phyloP scores from a whole-genome alignment of 1,140 invertebrate species.

The Calosoma granatense region DNA sequence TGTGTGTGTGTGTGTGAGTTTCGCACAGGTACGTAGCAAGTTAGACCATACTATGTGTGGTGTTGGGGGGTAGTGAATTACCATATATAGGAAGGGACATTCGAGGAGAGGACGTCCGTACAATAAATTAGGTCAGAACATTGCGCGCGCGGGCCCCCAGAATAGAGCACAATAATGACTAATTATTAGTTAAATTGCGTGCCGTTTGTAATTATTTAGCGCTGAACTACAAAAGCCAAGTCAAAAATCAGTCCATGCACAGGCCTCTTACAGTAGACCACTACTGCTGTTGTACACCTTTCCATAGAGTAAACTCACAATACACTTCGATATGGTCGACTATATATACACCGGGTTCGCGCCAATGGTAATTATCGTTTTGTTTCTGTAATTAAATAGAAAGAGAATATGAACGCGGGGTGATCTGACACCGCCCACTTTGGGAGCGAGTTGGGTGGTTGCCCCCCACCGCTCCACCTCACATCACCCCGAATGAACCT shows the following conservation, averaged over 20 bases:
- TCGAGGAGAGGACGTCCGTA: background rate
- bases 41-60: no score
- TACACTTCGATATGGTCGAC: background rate
- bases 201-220: conserved; percentile 23
- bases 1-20: no score
- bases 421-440: no score
- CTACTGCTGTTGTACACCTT: background rate
- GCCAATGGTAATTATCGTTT: conserved; percentile 5
- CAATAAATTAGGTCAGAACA: conserved; percentile 24
- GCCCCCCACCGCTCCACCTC: no score
- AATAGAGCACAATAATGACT: conserved; percentile 20
- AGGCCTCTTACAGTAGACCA: background rate
- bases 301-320: background rate
- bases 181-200: conserved; percentile 28
- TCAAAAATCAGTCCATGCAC: conserved; percentile 20
- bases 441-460: no score
- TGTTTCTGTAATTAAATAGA: conserved; percentile 9
- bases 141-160: conserved; percentile 14
- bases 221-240: conserved; percentile 10
- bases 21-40: no score
- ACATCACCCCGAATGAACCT: no score
- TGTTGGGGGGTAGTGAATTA: no score
- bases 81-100: background rate
- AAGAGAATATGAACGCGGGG: background rate
- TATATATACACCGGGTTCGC: background rate